These are phyloP conservation scores for Diplazon laetatorius DNA, from an alignment of 2,888 invertebrate species.

Conservation along the genomic window DNA sequence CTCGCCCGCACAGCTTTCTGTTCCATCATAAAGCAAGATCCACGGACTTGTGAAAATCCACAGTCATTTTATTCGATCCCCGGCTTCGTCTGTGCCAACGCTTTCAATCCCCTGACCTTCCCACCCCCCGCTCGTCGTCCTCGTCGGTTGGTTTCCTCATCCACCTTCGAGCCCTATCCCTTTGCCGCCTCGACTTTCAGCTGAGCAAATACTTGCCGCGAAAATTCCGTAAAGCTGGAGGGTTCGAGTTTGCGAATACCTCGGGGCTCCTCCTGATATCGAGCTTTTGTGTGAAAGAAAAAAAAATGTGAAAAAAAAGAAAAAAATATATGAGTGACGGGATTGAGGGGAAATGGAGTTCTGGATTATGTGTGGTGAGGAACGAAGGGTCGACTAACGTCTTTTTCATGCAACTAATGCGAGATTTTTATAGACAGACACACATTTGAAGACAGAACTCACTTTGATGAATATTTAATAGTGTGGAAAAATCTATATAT, in stretches of 20 bases:
- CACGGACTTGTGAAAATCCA: slow-evolving; percentile 24
- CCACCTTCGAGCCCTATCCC: not conserved
- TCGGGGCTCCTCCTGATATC: not conserved
- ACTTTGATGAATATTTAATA: too few relatives aligned
- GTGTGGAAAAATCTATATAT: too few relatives aligned
- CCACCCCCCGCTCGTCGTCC: not conserved
- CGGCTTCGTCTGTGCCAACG: not conserved
- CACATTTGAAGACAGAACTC: too few relatives aligned
- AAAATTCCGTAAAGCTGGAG: not conserved
- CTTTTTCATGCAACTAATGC: too few relatives aligned
- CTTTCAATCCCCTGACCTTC: too few relatives aligned
- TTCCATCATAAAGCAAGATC: slow-evolving; percentile 17
- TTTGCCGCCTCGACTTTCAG: slow-evolving; percentile 6
- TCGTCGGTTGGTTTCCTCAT: not conserved
- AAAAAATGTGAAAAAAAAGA: not conserved
- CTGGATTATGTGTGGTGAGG: not conserved
- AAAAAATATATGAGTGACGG: not conserved
- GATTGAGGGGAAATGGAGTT: not conserved
- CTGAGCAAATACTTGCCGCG: not conserved
- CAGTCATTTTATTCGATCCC: slow-evolving; percentile 29
- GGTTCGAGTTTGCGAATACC: not conserved
- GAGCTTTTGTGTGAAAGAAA: not conserved
- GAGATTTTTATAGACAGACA: too few relatives aligned
- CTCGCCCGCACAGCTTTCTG: slow-evolving; percentile 3
- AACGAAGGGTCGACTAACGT: not conserved